Base-by-base conservation (phyloP, 2,113 vertebrate genomes). In the Melanostigma gelatinosum region DNA sequence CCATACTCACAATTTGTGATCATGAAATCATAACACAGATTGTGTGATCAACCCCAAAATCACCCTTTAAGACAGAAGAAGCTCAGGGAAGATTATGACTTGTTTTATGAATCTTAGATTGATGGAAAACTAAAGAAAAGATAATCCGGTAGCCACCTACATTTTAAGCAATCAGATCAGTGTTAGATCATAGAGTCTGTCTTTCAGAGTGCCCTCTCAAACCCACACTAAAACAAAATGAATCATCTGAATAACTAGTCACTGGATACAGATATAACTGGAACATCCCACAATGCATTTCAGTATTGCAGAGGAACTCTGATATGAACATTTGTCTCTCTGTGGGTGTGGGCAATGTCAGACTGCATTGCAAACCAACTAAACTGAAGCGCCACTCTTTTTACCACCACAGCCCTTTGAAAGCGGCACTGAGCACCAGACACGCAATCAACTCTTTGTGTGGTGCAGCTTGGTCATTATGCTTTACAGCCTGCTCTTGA, bases 21-120 rank as follows among this genome's bases (percentile, higher is more conserved):
- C 80, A 91, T 90, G 79, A 87, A 91, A 91, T 89, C 82, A 89
- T 86, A 90, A 90, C 65, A 75, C 27, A 61, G 71, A 73, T 60
- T 60, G 50, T 76, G 46, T 79, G 83, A 75, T 83, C 75, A 72
- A 36, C 63, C 42, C 36, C 24, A 66, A 84, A 52, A 82, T 68
- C 34, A 80, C 82, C 67, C 44, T 63, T 18, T 20, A 52, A 83
- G 27, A 72, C 34, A 76, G 61, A 64, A 80, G 61, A 63, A 76
- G 1, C 42, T 46, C 12, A 73, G 72, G 60, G 80, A 6, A 68
- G 29, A 81, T 77, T 63, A 40, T 64, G 57, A 18, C 54, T 73
- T 78, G 58, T 76, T 82, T 83, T 70, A 54, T 38, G 52, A 54
- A 52, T 6, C 0, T 81, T 65, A 75, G 22, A 50, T 42, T 57